Base-by-base conservation (phyloP, 2,797 vertebrate species). In the Champsocephalus esox region DNA sequence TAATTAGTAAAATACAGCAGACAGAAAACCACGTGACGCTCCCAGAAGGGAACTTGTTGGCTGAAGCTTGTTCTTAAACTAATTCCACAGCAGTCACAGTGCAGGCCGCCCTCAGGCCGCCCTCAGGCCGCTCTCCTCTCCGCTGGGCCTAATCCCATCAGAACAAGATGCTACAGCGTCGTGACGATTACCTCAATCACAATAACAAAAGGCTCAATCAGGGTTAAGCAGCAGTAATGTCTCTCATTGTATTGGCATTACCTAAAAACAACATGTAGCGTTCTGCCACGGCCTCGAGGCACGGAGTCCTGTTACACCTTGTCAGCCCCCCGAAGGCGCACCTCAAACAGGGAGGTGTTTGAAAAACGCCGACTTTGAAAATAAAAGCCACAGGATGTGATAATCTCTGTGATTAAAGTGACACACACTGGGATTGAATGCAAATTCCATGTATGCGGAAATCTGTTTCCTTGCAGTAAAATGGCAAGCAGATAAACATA, bases 191-290 rank as follows among this genome's bases (percentile, higher is more conserved):
- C 75, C 54, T 66, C 82, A 73, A 70, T 86, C 90, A 76, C 68
- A 38, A 12, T 9, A 80, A 92, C 89, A 92, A 92, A 87, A 89
- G 87, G 55, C 78, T 89, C 87, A 84, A 86, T 90, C 82, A 81
- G 78, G 73, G 79, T 83, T 85, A 88, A 89, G 88, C 46, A 78
- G 84, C 83, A 65, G 80, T 85, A 79, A 92, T 80, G 87, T 87
- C 77, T 78, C 77, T 67, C 82, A 88, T 90, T 92, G 81, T 87
- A 48, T 34, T 12, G 58, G 75, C 70, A 77, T 72, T 78, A 59
- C 73, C 75, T 77, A 80, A 88, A 88, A 81, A 87, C 87, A 89
- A 91, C 88, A 85, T n/a, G 13, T 62, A 50, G 77, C 7, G 3
- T 59, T 73, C 21, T 38, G 51, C 44, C 14, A 5, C 32, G 7